Percentiles rank a stretch among this genome's conserved stretches.
phyloP scores from a whole-genome alignment of 2,888 invertebrate species.

The Drosophila meridionalis region DNA sequence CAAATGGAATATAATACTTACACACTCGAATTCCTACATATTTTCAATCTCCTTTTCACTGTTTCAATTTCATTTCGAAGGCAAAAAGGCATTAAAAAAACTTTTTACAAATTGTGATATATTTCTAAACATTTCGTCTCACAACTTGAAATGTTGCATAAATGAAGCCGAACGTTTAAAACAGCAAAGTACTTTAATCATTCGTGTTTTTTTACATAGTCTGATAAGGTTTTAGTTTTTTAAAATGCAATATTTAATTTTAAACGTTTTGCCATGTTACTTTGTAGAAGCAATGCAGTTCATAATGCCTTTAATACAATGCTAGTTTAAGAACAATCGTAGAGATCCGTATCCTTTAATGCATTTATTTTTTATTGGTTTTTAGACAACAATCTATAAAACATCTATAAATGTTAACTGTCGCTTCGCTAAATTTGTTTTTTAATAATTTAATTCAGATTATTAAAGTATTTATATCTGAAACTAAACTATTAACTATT shows the following conservation, averaged over 20 bases:
- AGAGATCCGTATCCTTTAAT: slow-evolving; percentile 16
- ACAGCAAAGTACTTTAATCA: slow-evolving; percentile 70
- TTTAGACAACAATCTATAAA: slow-evolving; percentile 14
- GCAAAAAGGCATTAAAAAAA: slow-evolving; percentile 72
- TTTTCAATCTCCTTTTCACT: slow-evolving; percentile 6
- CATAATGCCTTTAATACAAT: slow-evolving; percentile 48
- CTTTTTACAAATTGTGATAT: slow-evolving; percentile 83
- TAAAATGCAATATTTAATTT: slow-evolving; percentile 73
- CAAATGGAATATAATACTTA: slow-evolving; percentile 16
- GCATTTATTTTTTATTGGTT: slow-evolving; percentile 24
- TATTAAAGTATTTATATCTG: slow-evolving; percentile 76
- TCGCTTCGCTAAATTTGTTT: slow-evolving; percentile 43
- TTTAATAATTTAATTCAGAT: slow-evolving; percentile 61
- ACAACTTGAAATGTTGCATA: slow-evolving; percentile 69
- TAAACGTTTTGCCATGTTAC: slow-evolving; percentile 73
- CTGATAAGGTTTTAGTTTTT: slow-evolving; percentile 61
- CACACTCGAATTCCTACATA: slow-evolving; percentile 21
- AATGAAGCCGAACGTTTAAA: slow-evolving; percentile 60
- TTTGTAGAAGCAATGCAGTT: slow-evolving; percentile 71
- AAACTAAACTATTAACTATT: slow-evolving; percentile 79
- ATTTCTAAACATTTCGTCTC: slow-evolving; percentile 82
- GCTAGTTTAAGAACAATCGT: slow-evolving; percentile 40
- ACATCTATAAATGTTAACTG: not conserved
- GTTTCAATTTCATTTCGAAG: slow-evolving; percentile 59
- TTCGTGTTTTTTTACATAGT: slow-evolving; percentile 48